Percentiles rank a stretch among this genome's conserved stretches.
These are phyloP conservation scores for Euproctis similis DNA, from an alignment of 2,888 invertebrate species.

Conservation along the genomic window DNA sequence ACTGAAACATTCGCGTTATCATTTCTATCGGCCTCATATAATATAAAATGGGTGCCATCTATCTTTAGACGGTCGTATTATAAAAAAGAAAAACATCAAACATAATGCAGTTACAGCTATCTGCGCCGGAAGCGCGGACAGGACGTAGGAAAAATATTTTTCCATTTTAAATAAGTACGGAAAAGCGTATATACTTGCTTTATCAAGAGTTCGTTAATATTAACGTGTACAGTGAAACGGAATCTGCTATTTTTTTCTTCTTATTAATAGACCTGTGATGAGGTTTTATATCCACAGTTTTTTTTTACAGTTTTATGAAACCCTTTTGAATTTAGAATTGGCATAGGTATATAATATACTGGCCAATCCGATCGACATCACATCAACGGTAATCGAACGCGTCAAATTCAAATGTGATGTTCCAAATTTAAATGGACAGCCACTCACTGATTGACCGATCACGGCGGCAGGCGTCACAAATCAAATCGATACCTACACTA, in stretches of 20 bases:
- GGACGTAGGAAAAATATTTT: conserved; percentile 67
- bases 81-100: conserved; percentile 32
- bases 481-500: conserved; percentile 32
- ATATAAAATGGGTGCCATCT: conserved; percentile 23
- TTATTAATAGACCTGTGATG: conserved; percentile 58
- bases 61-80: conserved; percentile 27
- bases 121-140: conserved; percentile 33
- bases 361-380: not conserved
- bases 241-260: conserved; percentile 53
- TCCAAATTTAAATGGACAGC: conserved; percentile 27
- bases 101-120: conserved; percentile 33
- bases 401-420: conserved; percentile 30
- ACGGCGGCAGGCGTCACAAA: conserved; percentile 28
- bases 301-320: conserved; percentile 6
- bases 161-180: conserved; percentile 65
- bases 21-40: conserved; percentile 14
- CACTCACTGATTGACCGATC: conserved; percentile 26
- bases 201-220: conserved; percentile 70
- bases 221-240: conserved; percentile 49
- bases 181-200: conserved; percentile 65
- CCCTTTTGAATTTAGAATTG: conserved; percentile 23
- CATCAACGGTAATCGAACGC: conserved; percentile 11
- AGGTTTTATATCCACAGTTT: conserved; percentile 30
- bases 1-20: no score
- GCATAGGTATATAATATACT: not conserved